Percentiles rank a stretch among this genome's conserved stretches.
These are phyloP conservation scores for Leistus spinibarbis DNA, from an alignment of 2,888 invertebrate genomes.

Conservation along the genomic window DNA sequence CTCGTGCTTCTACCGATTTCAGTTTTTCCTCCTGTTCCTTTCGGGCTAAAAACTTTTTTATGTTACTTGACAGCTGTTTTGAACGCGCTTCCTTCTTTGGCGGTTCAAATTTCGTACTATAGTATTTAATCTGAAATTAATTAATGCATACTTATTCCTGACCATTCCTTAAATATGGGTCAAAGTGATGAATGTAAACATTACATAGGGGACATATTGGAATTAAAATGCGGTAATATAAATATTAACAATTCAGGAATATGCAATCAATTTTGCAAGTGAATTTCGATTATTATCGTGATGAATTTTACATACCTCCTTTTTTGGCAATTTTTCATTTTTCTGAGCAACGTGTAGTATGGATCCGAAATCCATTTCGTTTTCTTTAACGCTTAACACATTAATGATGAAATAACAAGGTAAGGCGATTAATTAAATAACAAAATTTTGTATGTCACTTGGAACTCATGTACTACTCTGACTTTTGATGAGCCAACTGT, in stretches of 20 bases:
- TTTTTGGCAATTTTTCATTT: slow-evolving; percentile 57
- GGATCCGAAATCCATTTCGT: slow-evolving; percentile 66
- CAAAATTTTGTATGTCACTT: slow-evolving; percentile 28
- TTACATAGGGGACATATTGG: too few species aligned
- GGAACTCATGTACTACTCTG: too few species aligned
- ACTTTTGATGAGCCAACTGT: too few species aligned
- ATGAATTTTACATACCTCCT: slow-evolving; percentile 49
- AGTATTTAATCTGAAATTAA: slow-evolving; percentile 62
- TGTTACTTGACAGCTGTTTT: slow-evolving; percentile 74
- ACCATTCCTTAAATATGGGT: slow-evolving; percentile 27
- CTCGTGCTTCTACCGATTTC: slow-evolving; percentile 66
- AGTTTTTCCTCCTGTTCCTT: slow-evolving; percentile 80
- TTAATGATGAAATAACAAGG: slow-evolving; percentile 1
- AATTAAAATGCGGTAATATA: background rate
- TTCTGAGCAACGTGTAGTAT: slow-evolving; percentile 67
- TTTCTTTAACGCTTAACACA: background rate
- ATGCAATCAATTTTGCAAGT: slow-evolving; percentile 16
- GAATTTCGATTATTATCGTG: background rate
- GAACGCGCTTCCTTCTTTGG: slow-evolving; percentile 79
- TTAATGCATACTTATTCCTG: slow-evolving; percentile 9
- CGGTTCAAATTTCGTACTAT: slow-evolving; percentile 80
- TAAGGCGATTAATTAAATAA: slow-evolving; percentile 28
- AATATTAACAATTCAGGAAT: background rate
- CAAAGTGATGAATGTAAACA: slow-evolving; percentile 32
- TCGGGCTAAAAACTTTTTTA: slow-evolving; percentile 81